Base-by-base conservation (phyloP, 2,797 vertebrate species). In the Pseudochirops corinnae region DNA sequence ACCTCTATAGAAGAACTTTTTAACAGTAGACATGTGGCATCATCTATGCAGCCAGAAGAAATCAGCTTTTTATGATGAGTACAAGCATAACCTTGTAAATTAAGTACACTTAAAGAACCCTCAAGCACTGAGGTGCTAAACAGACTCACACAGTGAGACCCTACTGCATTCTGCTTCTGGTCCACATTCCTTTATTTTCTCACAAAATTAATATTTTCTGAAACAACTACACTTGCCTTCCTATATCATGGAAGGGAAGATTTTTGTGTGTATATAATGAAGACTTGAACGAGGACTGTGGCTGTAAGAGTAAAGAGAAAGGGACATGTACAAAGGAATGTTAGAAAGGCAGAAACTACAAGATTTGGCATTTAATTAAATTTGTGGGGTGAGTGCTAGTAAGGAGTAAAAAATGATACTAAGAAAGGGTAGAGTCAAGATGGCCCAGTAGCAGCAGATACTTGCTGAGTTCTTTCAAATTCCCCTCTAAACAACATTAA, bases 1-100 rank as follows among this genome's bases (percentile, higher is more conserved):
- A n/a, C n/a, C n/a, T n/a, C n/a, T 55, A 96, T 52, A 99, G 98
- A 94, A 98, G 97, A 46, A 46, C 46, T 46, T 46, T 99, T 99
- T 99, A 99, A 99, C 99, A 99, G 99, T 99, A 99, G 99, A 99
- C 99, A 99, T 98, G 99, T 99, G 99, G 99, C 98, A 99, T 99
- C 99, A 99, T 99, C 99, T 99, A 99, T 98, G 99, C 99, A 99
- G 99, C 98, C 99, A 99, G 99, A 99, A 98, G 99, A 98, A 98
- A 99, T 99, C 99, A 99, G 99, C 99, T 99, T 99, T 99, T 99
- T 99, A 99, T 99, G 99, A 99, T 99, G 99, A 97, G 98, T 99
- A 98, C 99, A 99, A 99, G 99, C 99, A 99, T 99, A 99, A 99
- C 99, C 99, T 98, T 99, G 99, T 98, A 99, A 99, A 99, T 99